phyloP scores from a whole-genome alignment of 2,888 invertebrate species.

The Orthonychiurus folsomi region DNA sequence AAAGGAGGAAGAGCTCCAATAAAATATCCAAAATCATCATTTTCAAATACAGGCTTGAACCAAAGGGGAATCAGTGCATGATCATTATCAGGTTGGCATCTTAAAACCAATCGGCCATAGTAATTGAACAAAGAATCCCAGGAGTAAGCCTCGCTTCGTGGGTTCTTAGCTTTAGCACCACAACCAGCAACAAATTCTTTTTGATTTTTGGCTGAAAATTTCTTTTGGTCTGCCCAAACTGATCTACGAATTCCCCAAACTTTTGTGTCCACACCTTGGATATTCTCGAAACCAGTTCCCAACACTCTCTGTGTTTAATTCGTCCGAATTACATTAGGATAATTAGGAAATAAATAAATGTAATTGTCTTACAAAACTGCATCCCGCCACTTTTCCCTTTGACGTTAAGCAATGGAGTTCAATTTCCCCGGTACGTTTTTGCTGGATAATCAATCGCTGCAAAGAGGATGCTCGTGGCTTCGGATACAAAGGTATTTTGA shows the following conservation, averaged over 20 bases:
- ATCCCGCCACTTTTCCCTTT: slow-evolving; percentile 22
- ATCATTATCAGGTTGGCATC: slow-evolving; percentile 34
- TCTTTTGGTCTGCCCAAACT: slow-evolving; percentile 9
- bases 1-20: slow-evolving; percentile 25
- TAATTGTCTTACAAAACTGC: slow-evolving; percentile 6
- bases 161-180: too few relatives aligned
- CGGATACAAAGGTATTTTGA: slow-evolving; percentile 28
- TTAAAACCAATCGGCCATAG: slow-evolving; percentile 28
- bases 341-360: neutral
- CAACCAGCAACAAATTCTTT: too few relatives aligned
- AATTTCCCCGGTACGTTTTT: slow-evolving; percentile 29
- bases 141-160: slow-evolving; percentile 22
- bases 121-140: slow-evolving; percentile 36
- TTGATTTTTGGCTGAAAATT: slow-evolving; percentile 13
- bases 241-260: slow-evolving; percentile 34
- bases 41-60: slow-evolving; percentile 27
- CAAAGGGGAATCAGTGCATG: slow-evolving; percentile 37
- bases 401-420: slow-evolving; percentile 24
- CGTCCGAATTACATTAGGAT: neutral
- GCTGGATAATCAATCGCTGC: slow-evolving; percentile 27
- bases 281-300: slow-evolving; percentile 32
- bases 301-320: slow-evolving; percentile 25
- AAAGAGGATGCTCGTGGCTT: slow-evolving; percentile 27
- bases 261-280: slow-evolving; percentile 30
- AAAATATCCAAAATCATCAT: slow-evolving; percentile 20